phyloP scores from a whole-genome alignment of 2,113 vertebrate species.

The Eurypyga helias region DNA sequence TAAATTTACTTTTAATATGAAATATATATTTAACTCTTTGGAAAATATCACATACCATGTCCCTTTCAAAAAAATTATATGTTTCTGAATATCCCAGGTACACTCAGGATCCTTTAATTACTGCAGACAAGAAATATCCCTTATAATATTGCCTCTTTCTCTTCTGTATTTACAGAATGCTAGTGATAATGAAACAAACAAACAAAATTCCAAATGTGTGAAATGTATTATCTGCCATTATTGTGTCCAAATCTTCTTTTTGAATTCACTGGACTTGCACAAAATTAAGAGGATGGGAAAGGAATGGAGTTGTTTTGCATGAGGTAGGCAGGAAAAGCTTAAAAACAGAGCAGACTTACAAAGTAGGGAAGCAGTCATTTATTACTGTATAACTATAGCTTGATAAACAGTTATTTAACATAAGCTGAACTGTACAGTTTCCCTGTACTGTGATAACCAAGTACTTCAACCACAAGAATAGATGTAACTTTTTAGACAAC shows the following conservation, averaged over 20 bases:
- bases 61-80: neutral
- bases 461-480: neutral
- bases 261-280: neutral
- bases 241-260: neutral
- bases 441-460: neutral
- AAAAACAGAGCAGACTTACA: neutral
- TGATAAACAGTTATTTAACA: neutral
- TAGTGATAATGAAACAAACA: neutral
- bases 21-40: neutral
- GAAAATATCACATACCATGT: neutral
- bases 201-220: neutral
- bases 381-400: neutral
- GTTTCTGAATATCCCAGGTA: neutral
- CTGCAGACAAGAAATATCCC: neutral
- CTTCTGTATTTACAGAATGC: neutral
- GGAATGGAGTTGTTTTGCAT: neutral
- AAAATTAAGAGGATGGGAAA: neutral
- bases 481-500: conserved; percentile 5
- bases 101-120: neutral
- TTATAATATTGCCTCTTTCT: neutral
- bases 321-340: neutral
- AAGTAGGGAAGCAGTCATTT: neutral
- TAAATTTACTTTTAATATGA: neutral
- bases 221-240: neutral
- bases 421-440: neutral